Evolutionary conservation across 2,888 invertebrate species (phyloP).

Genomic region (Orthosia gracilis): DNA sequence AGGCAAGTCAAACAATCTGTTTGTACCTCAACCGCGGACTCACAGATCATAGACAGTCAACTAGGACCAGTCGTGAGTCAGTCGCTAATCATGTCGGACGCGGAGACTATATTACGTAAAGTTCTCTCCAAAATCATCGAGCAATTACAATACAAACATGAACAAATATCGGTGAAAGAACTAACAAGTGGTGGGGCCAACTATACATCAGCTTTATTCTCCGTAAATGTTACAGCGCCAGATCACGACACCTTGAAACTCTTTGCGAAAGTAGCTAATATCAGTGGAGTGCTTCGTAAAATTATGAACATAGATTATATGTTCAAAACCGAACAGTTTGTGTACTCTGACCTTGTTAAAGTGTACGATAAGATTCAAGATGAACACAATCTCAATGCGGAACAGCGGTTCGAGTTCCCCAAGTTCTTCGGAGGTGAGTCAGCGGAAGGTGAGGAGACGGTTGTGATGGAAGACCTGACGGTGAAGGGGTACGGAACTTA

Average conservation of each 20-base stretch:
- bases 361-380: conserved; percentile 67
- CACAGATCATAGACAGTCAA: conserved; percentile 18
- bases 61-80: conserved; percentile 58
- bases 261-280: conserved; percentile 76
- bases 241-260: conserved; percentile 65
- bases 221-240: conserved; percentile 61
- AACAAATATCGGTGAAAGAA: conserved; percentile 62
- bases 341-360: conserved; percentile 66
- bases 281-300: conserved; percentile 67
- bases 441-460: conserved; percentile 69
- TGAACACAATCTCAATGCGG: conserved; percentile 64
- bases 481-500: conserved; percentile 70
- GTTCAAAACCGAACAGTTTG: conserved; percentile 70
- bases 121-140: conserved; percentile 69
- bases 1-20: conserved; percentile 10
- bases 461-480: conserved; percentile 78
- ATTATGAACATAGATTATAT: conserved; percentile 62
- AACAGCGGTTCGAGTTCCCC: conserved; percentile 69
- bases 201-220: conserved; percentile 73
- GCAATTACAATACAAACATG: conserved; percentile 60
- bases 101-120: conserved; percentile 65
- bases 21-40: conserved; percentile 3
- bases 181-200: conserved; percentile 76
- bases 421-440: conserved; percentile 72
- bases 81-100: conserved; percentile 70